Conservation (phyloP, 2,888 invertebrate genomes). For the Acleris emargana region DNA sequence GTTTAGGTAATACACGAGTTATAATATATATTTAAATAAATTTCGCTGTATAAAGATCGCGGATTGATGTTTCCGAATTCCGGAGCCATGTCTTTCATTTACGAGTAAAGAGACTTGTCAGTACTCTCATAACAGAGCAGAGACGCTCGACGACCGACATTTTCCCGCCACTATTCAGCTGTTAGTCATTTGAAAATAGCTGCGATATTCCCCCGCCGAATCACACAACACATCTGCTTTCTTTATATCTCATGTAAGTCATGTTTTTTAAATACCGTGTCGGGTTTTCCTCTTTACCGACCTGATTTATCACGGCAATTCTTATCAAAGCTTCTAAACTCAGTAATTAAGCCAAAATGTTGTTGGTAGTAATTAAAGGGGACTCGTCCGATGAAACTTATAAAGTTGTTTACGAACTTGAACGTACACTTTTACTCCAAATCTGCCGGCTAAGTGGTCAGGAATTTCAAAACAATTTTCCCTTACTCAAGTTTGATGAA, state of each 20-base stretch:
- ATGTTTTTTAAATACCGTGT: neutral
- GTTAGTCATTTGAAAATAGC: conserved; percentile 13
- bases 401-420: conserved; percentile 52
- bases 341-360: conserved; percentile 43
- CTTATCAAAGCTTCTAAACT: conserved; percentile 8
- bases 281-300: neutral
- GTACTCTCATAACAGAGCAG: neutral
- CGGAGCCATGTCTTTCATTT: neutral
- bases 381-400: conserved; percentile 54
- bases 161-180: conserved; percentile 4
- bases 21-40: neutral
- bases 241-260: neutral
- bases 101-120: neutral
- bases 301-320: conserved; percentile 1
- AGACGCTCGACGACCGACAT: neutral
- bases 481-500: conserved; percentile 32
- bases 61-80: neutral
- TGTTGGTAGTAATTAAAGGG: conserved; percentile 61
- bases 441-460: conserved; percentile 40
- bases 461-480: conserved; percentile 51
- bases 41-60: neutral
- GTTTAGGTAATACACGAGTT: too few species aligned
- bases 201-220: conserved; percentile 1
- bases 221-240: conserved; percentile 6
- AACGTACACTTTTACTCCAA: conserved; percentile 33